Evolutionary conservation across 2,888 invertebrate genomes (phyloP), one percentile per base, ranked within the genome.

Genomic region (Tuberolachnus salignus): DNA sequence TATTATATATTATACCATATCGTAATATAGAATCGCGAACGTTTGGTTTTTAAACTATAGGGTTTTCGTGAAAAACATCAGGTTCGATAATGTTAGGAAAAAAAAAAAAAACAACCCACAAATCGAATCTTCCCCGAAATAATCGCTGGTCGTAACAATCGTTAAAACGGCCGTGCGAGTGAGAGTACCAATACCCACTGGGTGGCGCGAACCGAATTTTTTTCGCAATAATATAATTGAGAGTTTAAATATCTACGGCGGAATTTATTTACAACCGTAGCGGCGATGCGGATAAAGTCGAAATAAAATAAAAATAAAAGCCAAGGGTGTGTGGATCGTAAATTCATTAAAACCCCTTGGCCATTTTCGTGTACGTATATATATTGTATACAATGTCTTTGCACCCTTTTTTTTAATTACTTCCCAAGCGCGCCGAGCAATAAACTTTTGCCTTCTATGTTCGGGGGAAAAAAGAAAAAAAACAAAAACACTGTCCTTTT

Each of bases 361-460:
- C 57, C 49, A 59, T 69, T 61, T 59, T 59, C 51, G 34, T 69
- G 69, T 67, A 26, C 6, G 6, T 34, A 44, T 42, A 16, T 67
- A 57, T 59, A 78, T 57, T n/a, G 69, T 78, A 69, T 42, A 61
- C 78, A 61, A 69, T 69, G 78, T 78, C 78, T 78, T 78, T 59
- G 78, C 78, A 78, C 78, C 78, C 78, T 69, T 69, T 78, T n/a
- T 34, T 78, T 78, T 78, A 78, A 78, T 78, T 78, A 78, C 67
- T 69, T 69, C 49, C 69, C 78, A 3, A 78, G 59, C 59, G 78
- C 59, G 59, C 59, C 34, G 57, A 69, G 78, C 67, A 78, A 78
- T 78, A 69, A 69, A 78, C 78, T 69, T 75, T 78, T 67, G 59
- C 78, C 59, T 78, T 59, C 78, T 55, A 55, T 66, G 64, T 66